Evolutionary conservation across 2,888 invertebrate genomes (phyloP), one percentile per base, ranked within the genome.

Genomic region (Lasioglossum figueresi): DNA sequence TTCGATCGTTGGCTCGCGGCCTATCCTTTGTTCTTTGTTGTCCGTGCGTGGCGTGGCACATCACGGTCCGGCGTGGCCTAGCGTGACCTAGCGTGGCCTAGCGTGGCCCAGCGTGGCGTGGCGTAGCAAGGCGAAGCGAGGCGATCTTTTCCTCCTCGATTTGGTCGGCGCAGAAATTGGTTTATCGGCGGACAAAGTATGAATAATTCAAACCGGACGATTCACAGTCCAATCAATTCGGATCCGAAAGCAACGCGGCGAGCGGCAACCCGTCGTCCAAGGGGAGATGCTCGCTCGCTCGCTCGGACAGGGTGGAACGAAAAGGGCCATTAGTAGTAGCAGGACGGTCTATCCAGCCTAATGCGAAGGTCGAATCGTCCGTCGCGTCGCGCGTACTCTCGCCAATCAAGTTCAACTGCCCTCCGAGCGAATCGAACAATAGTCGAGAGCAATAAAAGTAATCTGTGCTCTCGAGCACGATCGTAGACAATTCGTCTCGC

Each of bases 211-310:
- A 88, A 88, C 91, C 90, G 91, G 89, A 92, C 93, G 91, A 91
- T 92, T 93, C 92, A 91, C 92, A 92, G 93, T 91, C 93, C 94
- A 94, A 94, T 94, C 94, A 94, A 93, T 93, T 93, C 92, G 91
- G 91, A 89, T 90, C 88, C 87, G 88, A 92, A 89, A 87, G 91
- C 88, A 88, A 85, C 80, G 87, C 48, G 82, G 78, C 82, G 74
- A 73, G 86, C 56, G 83, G 78, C 82, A 76, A 71, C 82, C 56
- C 77, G 79, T 68, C 71, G 73, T 70, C 68, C 66, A 80, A 77
- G 82, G 82, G 79, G 77, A 40, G 72, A 76, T 80, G 70, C 74
- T 76, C 72, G 71, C 74, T n/a, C 56, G 59, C 14, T 59, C 59
- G 59, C 59, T 68, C 81, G 80, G 70, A 73, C 73, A 82, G 83